A percentile compares a stretch with the other conserved stretches of the same genome.
Conservation (phyloP, 2,888 invertebrate species). For the Drosophila leonis region DNA sequence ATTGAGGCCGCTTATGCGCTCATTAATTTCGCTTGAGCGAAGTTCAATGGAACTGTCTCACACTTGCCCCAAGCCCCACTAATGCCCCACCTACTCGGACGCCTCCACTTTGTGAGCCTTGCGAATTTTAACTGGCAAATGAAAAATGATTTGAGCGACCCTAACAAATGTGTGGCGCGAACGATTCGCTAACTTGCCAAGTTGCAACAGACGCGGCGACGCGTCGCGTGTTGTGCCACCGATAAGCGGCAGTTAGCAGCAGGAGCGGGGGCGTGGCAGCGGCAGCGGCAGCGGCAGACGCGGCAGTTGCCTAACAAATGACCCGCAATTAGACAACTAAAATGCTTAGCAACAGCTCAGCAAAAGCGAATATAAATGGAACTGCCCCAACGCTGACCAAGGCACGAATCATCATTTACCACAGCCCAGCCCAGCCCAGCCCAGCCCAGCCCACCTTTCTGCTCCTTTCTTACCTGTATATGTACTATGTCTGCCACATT, state of each 20-base stretch:
- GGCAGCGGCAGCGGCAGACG: constrained; percentile 1
- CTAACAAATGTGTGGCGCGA: constrained; percentile 52
- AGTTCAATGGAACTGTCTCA: constrained; percentile 68
- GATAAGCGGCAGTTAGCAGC: constrained; percentile 31
- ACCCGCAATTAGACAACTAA: constrained; percentile 69
- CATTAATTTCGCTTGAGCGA: constrained; percentile 77
- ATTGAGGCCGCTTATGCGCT: constrained; percentile 70
- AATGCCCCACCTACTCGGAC: not conserved
- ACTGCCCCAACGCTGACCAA: constrained; percentile 14
- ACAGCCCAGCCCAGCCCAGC: not conserved
- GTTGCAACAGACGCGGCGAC: constrained; percentile 18
- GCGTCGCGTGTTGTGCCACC: constrained; percentile 36
- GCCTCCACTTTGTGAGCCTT: constrained; percentile 28
- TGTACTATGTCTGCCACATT: not conserved
- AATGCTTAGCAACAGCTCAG: constrained; percentile 41
- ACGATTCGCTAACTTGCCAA: constrained; percentile 33
- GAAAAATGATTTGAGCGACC: constrained; percentile 68
- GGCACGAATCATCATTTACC: constrained; percentile 30
- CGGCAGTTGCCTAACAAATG: constrained; percentile 63
- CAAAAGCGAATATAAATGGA: constrained; percentile 38
- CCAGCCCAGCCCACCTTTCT: not conserved
- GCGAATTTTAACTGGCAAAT: constrained; percentile 72
- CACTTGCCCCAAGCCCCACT: constrained; percentile 9
- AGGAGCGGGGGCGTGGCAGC: not conserved
- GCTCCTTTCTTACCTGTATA: not conserved